Conservation (phyloP, 2,797 vertebrate genomes). For the Callimico goeldii region DNA sequence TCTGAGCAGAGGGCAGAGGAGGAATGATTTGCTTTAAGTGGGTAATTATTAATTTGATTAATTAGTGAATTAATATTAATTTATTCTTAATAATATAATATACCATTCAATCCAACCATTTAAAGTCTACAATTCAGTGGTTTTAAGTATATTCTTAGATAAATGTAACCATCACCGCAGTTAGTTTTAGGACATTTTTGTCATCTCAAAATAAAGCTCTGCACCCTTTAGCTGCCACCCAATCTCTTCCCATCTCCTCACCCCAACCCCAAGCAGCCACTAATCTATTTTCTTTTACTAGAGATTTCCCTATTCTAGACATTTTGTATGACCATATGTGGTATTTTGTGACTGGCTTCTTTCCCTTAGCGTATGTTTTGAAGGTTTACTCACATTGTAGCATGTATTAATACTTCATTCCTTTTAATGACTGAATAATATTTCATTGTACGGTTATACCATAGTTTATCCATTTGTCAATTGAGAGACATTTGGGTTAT, state of each 20-base stretch:
- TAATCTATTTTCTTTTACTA: not conserved
- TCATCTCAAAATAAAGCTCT: not conserved
- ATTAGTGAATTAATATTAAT: not conserved
- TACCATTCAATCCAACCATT: not conserved
- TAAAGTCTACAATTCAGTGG: not conserved
- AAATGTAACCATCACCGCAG: not conserved
- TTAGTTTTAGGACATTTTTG: not conserved
- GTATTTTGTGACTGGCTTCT: not conserved
- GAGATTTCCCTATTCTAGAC: not conserved
- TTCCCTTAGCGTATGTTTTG: not conserved
- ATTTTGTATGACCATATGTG: not conserved
- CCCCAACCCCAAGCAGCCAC: not conserved
- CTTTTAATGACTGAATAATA: not conserved
- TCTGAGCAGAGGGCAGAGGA: not conserved
- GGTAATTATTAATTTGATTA: not conserved
- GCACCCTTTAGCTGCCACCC: not conserved
- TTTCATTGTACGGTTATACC: not conserved
- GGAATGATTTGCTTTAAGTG: not conserved
- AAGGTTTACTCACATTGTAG: not conserved
- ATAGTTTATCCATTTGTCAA: not conserved
- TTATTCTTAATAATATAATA: not conserved
- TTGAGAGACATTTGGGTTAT: not conserved
- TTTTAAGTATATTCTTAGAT: not conserved
- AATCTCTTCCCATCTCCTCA: too few relatives aligned
- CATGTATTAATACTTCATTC: not conserved